These are phyloP conservation scores for Criorhina ranunculi DNA, from an alignment of 2,888 invertebrate species.

Conservation along the genomic window DNA sequence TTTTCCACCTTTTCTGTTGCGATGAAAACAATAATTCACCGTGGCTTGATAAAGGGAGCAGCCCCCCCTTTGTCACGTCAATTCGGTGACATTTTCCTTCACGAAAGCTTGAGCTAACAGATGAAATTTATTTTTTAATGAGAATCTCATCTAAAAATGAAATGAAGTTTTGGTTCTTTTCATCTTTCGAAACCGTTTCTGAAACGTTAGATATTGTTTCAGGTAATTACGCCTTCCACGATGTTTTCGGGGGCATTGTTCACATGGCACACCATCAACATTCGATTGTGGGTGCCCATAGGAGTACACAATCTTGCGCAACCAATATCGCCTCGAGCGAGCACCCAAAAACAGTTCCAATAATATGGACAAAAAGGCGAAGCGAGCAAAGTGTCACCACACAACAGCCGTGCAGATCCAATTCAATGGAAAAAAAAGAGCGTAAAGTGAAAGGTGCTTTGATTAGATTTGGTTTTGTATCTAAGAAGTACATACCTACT, in stretches of 20 bases:
- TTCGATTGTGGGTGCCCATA: not conserved
- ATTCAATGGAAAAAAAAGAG: slow-evolving; percentile 33
- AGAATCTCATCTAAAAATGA: slow-evolving; percentile 39
- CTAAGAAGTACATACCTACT: slow-evolving; percentile 43
- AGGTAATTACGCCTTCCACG: not conserved
- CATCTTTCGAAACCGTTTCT: not conserved
- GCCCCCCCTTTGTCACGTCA: not conserved
- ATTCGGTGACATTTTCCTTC: slow-evolving; percentile 29
- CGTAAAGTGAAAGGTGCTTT: slow-evolving; percentile 69
- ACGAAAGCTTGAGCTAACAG: slow-evolving; percentile 23
- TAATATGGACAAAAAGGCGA: not conserved
- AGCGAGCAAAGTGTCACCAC: slow-evolving; percentile 5
- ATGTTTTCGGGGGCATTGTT: no score
- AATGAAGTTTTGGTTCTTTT: slow-evolving; percentile 14
- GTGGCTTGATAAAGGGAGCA: not conserved
- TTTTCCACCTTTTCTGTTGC: not conserved
- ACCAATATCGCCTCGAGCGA: not conserved
- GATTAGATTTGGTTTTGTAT: slow-evolving; percentile 58
- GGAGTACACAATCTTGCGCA: not conserved
- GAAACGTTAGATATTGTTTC: not conserved
- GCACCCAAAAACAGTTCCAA: not conserved
- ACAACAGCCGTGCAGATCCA: slow-evolving; percentile 1
- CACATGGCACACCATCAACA: not conserved
- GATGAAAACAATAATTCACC: not conserved
- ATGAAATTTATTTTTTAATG: slow-evolving; percentile 47